Conservation (phyloP, 2,113 vertebrate genomes). For the Suncus etruscus region DNA sequence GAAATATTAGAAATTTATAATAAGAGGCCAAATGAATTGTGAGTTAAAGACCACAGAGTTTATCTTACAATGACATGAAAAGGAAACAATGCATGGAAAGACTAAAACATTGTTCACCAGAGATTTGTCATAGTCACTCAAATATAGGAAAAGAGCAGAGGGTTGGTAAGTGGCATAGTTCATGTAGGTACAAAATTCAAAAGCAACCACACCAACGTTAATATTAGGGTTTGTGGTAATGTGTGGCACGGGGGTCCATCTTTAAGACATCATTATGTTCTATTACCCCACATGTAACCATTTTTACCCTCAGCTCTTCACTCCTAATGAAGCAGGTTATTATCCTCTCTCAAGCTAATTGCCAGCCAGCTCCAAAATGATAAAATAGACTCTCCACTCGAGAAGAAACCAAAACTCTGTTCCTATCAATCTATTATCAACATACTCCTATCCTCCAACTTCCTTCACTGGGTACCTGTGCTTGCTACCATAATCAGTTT, state of each 20-base stretch:
- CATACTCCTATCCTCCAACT: too few relatives aligned
- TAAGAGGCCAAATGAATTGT: not conserved
- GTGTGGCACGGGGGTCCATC: not conserved
- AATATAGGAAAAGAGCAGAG: not conserved
- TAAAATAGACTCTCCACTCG: too few relatives aligned
- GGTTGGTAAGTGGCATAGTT: not conserved
- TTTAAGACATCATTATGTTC: not conserved
- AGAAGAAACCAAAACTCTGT: too few relatives aligned
- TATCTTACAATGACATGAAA: not conserved
- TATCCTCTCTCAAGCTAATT: too few relatives aligned
- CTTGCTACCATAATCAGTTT: too few relatives aligned
- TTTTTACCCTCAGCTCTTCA: too few relatives aligned
- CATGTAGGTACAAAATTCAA: not conserved
- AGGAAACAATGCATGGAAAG: not conserved
- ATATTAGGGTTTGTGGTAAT: not conserved
- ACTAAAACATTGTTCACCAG: not conserved
- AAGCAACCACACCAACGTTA: not conserved
- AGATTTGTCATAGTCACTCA: not conserved
- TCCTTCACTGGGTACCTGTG: too few relatives aligned
- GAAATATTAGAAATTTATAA: constrained; percentile 29
- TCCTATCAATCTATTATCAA: too few relatives aligned
- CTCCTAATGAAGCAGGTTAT: too few relatives aligned
- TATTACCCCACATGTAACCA: too few relatives aligned
- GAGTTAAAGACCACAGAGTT: not conserved
- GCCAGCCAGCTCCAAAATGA: too few relatives aligned